These are phyloP conservation scores for Electrona antarctica DNA, from an alignment of 2,113 vertebrate species.

Conservation along the genomic window DNA sequence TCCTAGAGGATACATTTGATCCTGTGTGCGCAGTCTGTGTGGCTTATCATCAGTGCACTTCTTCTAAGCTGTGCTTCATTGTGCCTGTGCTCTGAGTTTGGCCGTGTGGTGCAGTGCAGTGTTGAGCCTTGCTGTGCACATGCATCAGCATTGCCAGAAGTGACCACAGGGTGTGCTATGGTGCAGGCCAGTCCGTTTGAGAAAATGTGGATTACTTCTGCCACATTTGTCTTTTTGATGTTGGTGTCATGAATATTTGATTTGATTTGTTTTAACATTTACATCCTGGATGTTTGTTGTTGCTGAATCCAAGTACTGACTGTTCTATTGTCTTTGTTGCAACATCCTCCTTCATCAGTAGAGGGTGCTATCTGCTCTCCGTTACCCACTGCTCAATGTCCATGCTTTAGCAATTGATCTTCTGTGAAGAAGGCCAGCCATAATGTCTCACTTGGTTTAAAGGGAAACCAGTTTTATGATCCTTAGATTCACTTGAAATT, in stretches of 20 bases:
- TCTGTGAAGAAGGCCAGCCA: slow-evolving; percentile 23
- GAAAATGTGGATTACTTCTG: slow-evolving; percentile 26
- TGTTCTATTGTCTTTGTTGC: not conserved
- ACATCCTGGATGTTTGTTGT: not conserved
- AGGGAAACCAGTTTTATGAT: slow-evolving; percentile 35
- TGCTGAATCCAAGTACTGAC: not conserved
- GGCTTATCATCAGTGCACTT: slow-evolving; percentile 4
- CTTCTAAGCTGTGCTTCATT: slow-evolving; percentile 13
- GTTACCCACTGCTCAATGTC: slow-evolving; percentile 9
- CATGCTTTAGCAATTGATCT: slow-evolving; percentile 36
- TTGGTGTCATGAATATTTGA: not conserved
- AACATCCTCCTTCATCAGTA: slow-evolving; percentile 33
- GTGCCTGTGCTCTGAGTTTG: slow-evolving; percentile 22
- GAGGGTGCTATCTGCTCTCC: slow-evolving; percentile 47
- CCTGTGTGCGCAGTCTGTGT: slow-evolving; percentile 10
- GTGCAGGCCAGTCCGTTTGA: slow-evolving; percentile 7
- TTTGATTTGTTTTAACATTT: not conserved
- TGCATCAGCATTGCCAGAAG: slow-evolving; percentile 18
- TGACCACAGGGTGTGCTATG: slow-evolving; percentile 37
- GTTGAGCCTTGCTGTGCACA: slow-evolving; percentile 24
- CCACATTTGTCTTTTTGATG: slow-evolving; percentile 7
- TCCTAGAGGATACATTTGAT: not conserved
- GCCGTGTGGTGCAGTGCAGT: slow-evolving; percentile 64
- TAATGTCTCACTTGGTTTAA: slow-evolving; percentile 50
- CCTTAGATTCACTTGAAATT: slow-evolving; percentile 46